Evolutionary conservation across 2,113 vertebrate genomes (phyloP).

Genomic region (Rhynchopsitta pachyrhyncha): DNA sequence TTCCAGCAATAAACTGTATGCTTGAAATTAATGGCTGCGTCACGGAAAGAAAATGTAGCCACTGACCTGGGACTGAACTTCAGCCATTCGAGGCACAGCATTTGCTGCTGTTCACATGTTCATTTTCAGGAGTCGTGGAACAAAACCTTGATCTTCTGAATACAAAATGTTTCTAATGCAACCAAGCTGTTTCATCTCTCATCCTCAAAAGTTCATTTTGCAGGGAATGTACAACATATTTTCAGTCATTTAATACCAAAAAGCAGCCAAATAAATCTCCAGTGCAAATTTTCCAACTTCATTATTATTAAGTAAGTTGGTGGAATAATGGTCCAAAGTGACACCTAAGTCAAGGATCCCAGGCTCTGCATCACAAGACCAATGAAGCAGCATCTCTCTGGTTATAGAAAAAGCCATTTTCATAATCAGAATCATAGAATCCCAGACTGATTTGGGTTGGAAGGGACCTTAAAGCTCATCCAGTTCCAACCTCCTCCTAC

Average conservation of each 20-base stretch:
- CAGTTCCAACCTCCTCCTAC: not conserved
- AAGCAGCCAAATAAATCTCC: not conserved
- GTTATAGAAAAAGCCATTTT: not conserved
- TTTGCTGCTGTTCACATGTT: constrained; percentile 15
- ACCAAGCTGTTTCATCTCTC: not conserved
- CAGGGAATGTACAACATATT: not conserved
- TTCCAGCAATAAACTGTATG: not conserved
- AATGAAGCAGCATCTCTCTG: not conserved
- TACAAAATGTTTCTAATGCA: not conserved
- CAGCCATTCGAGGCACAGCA: not conserved
- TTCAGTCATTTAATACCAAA: not conserved
- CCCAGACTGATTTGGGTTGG: not conserved
- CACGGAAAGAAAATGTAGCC: constrained; percentile 6
- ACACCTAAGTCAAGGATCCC: not conserved
- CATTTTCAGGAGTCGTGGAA: not conserved
- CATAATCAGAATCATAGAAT: not conserved
- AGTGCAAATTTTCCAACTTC: not conserved
- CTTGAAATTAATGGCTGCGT: constrained; percentile 25
- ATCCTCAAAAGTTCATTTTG: not conserved
- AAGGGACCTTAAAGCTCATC: not conserved
- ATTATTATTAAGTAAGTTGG: not conserved
- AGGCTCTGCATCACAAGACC: not conserved
- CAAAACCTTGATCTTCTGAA: not conserved
- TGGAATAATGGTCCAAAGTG: not conserved
- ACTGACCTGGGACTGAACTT: constrained; percentile 50